Evolutionary conservation across 2,797 vertebrate species (phyloP).

Genomic region (Hippopotamyrus pictus): DNA sequence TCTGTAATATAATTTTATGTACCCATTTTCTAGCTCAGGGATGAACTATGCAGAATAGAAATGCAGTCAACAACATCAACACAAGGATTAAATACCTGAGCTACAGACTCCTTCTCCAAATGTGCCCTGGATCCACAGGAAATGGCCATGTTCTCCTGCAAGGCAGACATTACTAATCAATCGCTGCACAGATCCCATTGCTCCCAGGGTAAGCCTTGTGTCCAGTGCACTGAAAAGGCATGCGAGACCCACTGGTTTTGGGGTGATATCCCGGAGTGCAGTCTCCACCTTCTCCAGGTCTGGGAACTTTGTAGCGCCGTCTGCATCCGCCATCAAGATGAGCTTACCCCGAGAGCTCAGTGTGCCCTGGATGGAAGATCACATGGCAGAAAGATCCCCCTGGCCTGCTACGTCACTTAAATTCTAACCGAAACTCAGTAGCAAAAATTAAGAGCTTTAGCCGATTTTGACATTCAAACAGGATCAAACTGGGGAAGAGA

Average conservation of each 20-base stretch:
- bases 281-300: slow-evolving; percentile 88
- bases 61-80: not conserved
- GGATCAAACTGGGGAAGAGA: not conserved
- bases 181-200: not conserved
- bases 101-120: slow-evolving; percentile 83
- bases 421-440: not conserved
- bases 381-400: not conserved
- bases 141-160: slow-evolving; percentile 84
- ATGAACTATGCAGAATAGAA: not conserved
- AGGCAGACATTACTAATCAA: slow-evolving; percentile 29
- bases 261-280: slow-evolving; percentile 65
- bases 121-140: slow-evolving; percentile 93
- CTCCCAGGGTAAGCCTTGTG: not conserved
- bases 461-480: not conserved
- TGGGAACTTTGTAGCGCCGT: slow-evolving; percentile 90
- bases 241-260: slow-evolving; percentile 69
- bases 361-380: slow-evolving; percentile 64
- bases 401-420: not conserved
- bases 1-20: not conserved
- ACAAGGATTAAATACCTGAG: slow-evolving; percentile 67
- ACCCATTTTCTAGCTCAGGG: not conserved
- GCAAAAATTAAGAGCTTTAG: not conserved
- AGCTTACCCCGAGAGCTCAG: slow-evolving; percentile 76
- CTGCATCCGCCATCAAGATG: slow-evolving; percentile 94
- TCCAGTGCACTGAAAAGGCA: not conserved